Evolutionary conservation across 2,888 invertebrate species (phyloP).

Genomic region (Lobophora halterata): DNA sequence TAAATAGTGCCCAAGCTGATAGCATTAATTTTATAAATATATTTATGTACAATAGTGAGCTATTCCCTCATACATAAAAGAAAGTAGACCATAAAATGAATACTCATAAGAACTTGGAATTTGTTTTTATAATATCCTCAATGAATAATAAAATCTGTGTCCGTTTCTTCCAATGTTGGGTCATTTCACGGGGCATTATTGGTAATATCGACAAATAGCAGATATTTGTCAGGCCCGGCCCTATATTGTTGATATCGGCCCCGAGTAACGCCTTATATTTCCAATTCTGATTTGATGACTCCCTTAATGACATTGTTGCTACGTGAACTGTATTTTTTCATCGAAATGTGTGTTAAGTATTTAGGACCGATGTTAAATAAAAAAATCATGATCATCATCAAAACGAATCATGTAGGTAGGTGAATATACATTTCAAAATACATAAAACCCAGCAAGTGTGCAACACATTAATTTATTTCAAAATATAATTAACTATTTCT

Average conservation of each 20-base stretch:
- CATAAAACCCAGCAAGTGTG: no score
- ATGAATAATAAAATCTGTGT: slow-evolving; percentile 4
- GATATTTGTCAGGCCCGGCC: slow-evolving; percentile 47
- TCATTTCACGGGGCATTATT: slow-evolving; percentile 47
- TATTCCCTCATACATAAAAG: no score
- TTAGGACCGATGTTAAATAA: neutral
- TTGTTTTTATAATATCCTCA: neutral
- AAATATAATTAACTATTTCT: no score
- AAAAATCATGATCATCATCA: slow-evolving; percentile 3
- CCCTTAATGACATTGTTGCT: slow-evolving; percentile 60
- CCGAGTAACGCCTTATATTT: slow-evolving; percentile 58
- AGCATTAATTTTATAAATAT: no score
- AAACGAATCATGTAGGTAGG: no score
- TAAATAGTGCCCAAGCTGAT: no score
- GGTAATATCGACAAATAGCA: slow-evolving; percentile 52
- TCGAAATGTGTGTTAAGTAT: neutral
- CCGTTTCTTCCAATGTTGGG: slow-evolving; percentile 36
- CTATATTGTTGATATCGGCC: slow-evolving; percentile 48
- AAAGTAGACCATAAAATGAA: no score
- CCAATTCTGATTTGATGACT: slow-evolving; percentile 69
- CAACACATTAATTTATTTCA: no score
- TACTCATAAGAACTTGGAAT: no score
- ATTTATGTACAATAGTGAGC: no score
- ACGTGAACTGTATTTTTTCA: slow-evolving; percentile 34
- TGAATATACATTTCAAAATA: no score